Evolutionary conservation across 2,113 vertebrate species (phyloP).

Genomic region (Podilymbus podiceps): DNA sequence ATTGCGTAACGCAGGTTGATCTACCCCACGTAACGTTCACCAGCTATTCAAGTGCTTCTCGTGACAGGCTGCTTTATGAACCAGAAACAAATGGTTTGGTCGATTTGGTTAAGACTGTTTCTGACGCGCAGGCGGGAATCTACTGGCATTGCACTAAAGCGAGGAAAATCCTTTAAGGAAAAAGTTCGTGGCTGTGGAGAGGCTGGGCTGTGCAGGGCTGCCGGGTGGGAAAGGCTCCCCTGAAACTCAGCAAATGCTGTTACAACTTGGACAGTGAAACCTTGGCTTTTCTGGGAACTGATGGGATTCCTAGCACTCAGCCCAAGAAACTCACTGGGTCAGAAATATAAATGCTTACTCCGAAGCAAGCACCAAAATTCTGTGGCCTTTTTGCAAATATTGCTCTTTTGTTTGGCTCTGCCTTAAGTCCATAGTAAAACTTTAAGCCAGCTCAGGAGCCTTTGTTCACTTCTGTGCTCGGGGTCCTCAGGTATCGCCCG

Average conservation of each 20-base stretch:
- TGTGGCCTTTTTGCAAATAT: background rate
- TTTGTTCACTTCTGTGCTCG: background rate
- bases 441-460: rapidly evolving
- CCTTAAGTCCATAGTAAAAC: background rate
- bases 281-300: background rate
- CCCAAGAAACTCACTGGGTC: background rate
- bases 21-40: background rate
- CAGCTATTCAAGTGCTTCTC: background rate
- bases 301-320: background rate
- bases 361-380: background rate
- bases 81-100: background rate
- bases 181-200: background rate
- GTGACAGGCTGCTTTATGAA: background rate
- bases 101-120: background rate
- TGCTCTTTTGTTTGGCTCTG: background rate
- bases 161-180: background rate
- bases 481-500: rapidly evolving
- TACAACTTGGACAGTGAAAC: background rate
- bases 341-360: background rate
- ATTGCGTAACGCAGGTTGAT: background rate
- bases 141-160: background rate
- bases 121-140: background rate
- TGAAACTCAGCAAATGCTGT: background rate
- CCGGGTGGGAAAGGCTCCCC: background rate
- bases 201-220: background rate